These are phyloP conservation scores for Tachuris rubrigastra DNA, from an alignment of 2,113 vertebrate genomes.

Conservation along the genomic window DNA sequence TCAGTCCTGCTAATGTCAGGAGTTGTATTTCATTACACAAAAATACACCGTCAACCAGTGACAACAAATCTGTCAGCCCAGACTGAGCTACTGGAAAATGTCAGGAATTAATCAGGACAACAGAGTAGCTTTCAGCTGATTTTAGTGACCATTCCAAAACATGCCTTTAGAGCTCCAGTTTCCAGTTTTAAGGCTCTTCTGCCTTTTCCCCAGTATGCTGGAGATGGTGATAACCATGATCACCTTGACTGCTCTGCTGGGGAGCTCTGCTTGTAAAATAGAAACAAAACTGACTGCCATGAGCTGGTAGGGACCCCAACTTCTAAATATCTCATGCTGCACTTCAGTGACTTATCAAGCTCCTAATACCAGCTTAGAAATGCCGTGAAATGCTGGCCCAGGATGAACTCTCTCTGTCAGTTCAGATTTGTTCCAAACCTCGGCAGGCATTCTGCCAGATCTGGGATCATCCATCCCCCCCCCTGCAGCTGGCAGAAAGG, in stretches of 20 bases:
- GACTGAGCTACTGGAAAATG: not conserved
- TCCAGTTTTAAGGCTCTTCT: not conserved
- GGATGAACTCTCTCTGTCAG: slow-evolving; percentile 8
- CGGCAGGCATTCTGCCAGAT: not conserved
- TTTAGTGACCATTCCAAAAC: not conserved
- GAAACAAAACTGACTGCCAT: not conserved
- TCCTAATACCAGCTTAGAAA: not conserved
- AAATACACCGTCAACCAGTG: not conserved
- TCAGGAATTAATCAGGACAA: not conserved
- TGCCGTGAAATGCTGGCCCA: not conserved
- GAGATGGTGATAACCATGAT: not conserved
- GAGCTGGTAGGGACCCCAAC: not conserved
- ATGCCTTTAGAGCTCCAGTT: not conserved
- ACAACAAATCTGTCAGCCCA: not conserved
- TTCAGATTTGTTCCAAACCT: not conserved
- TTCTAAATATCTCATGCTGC: not conserved
- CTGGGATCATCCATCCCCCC: not conserved
- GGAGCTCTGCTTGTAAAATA: not conserved
- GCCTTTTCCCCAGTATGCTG: not conserved
- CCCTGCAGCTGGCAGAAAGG: not conserved
- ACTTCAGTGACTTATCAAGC: not conserved
- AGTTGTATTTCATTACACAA: not conserved
- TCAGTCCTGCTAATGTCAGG: not conserved
- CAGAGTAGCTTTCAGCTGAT: not conserved
- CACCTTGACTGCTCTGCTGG: not conserved